Evolutionary conservation across 2,113 vertebrate species (phyloP).

Genomic region (Antechinus stuartii): DNA sequence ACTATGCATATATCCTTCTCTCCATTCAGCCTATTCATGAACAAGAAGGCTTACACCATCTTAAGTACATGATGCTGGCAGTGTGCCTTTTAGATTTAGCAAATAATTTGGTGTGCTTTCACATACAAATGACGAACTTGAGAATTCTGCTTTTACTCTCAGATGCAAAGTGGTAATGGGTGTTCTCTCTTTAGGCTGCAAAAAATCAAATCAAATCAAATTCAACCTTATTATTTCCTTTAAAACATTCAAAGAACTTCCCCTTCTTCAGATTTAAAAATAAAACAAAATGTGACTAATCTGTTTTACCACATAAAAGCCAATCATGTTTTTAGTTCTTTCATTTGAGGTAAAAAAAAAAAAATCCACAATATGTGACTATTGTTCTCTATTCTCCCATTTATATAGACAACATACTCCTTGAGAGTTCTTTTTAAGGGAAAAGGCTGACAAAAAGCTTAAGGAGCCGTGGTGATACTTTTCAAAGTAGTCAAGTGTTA

Average conservation of each 20-base stretch:
- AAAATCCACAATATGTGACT: not conserved
- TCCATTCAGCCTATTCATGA: conserved; percentile 66
- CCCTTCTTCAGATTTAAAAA: not conserved
- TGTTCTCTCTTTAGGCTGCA: conserved; percentile 37
- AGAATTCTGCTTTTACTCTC: conserved; percentile 31
- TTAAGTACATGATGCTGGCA: conserved; percentile 71
- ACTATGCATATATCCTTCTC: conserved; percentile 44
- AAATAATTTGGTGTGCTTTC: conserved; percentile 67
- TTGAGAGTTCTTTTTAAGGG: not conserved
- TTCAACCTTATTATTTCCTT: not conserved
- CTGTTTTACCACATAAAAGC: not conserved
- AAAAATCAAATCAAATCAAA: conserved; percentile 31
- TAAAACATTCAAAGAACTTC: not conserved
- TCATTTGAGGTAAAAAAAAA: not conserved
- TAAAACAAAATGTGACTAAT: conserved; percentile 2
- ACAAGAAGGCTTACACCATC: conserved; percentile 64
- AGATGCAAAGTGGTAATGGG: conserved; percentile 45
- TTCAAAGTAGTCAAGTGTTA: not conserved
- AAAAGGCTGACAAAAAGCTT: not conserved
- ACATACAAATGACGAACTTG: conserved; percentile 64
- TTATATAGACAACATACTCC: not conserved
- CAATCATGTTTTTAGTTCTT: not conserved
- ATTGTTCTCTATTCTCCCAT: not conserved
- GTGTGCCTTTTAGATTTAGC: conserved; percentile 63
- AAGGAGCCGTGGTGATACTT: not conserved